Evolutionary conservation across 2,888 invertebrate genomes (phyloP), one percentile per base, ranked within the genome.

Genomic region (Smittia aterrima): DNA sequence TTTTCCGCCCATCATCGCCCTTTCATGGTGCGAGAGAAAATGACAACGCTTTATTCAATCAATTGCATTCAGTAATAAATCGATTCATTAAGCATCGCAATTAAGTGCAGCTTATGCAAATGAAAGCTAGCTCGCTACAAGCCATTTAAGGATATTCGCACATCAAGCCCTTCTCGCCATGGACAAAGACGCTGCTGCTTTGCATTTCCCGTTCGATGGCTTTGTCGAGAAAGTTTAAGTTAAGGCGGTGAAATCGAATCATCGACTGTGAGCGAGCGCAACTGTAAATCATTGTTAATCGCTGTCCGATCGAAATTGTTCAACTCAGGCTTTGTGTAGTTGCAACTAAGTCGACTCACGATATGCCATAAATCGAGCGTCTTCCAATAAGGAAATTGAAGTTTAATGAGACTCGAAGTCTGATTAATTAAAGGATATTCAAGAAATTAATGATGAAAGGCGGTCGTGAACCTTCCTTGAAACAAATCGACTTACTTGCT

Each of bases 11-110:
- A 47, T 47, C 47, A 47, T n/a, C 47, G 16, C 22, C 58, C 18
- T 22, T 58, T 58, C 22, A 58, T 20, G 58, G 58, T 13, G 16
- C 16, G 16, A 3, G 4, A 38, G 16, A 47, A 47, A 7, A 38
- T 38, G 38, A 38, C 47, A n/a, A 3, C 9, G 9, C 22, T 18
- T 58, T 18, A 22, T 58, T 58, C 22, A 58, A 58, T 58, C 58
- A 58, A 58, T 58, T 58, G 18, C 58, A 18, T 58, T 58, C 58
- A 58, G 18, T 22, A 22, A 58, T 58, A 20, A 58, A 58, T 58
- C 58, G 58, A 58, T 58, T 58, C 58, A 58, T 58, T 58, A 58
- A 58, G 58, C 58, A 22, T 22, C 13, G 58, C 22, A 58, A 58
- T 58, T 20, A 58, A 20, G 58, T 13, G 58, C 7, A 58, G n/a